phyloP scores from a whole-genome alignment of 1,140 invertebrate genomes.

The Euschistus heros region DNA sequence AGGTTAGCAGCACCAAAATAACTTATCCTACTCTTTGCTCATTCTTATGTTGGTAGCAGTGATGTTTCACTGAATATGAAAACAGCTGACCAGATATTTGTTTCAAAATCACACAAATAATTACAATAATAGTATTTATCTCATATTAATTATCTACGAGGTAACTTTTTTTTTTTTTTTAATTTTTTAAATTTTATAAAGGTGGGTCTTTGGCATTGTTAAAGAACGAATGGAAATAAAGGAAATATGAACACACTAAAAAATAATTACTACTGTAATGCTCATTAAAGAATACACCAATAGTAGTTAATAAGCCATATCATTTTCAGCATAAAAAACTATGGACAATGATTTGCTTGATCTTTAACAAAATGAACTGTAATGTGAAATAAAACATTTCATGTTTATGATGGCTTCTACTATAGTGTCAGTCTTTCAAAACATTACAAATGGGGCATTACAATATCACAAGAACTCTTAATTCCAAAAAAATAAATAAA shows the following conservation, averaged over 20 bases:
- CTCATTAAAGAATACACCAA: background rate
- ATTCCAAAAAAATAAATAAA: too few species aligned
- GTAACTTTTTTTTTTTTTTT: background rate
- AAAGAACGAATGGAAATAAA: background rate
- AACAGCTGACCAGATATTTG: slow-evolving; percentile 18
- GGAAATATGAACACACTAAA: background rate
- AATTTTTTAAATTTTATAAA: slow-evolving; percentile 4
- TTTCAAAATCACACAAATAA: slow-evolving; percentile 3
- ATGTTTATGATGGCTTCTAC: too few species aligned
- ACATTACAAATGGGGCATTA: too few species aligned
- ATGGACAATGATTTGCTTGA: background rate
- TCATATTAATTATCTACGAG: background rate
- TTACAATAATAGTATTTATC: background rate
- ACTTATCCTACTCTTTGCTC: background rate
- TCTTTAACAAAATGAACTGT: background rate
- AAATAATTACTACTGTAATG: background rate
- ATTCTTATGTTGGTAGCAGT: background rate
- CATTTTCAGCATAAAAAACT: background rate
- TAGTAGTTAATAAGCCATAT: background rate
- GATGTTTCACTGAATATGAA: background rate
- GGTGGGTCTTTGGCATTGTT: slow-evolving; percentile 1
- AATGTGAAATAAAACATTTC: background rate
- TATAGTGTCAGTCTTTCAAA: too few species aligned
- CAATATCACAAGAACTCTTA: too few species aligned
- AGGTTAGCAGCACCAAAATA: background rate